Conservation (phyloP, 2,797 vertebrate genomes). For the Cynopterus sphinx region DNA sequence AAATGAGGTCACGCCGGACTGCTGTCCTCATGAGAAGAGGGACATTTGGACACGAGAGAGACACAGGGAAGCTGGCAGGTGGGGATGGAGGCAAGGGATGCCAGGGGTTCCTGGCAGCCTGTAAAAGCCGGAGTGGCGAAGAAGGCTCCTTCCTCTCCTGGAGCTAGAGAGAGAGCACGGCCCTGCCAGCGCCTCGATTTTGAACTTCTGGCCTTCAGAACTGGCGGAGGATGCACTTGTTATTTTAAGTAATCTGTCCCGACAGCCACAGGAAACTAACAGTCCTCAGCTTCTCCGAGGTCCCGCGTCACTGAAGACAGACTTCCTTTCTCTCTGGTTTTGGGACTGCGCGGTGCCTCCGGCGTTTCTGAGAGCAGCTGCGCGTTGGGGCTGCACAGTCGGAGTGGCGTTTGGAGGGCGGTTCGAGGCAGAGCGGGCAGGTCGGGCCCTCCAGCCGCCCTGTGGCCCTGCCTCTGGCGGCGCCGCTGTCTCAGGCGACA, state of each 20-base stretch:
- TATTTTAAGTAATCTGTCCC: not conserved
- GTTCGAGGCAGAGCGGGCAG: not conserved
- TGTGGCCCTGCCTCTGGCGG: not conserved
- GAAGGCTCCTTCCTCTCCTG: not conserved
- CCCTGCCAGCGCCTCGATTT: accelerated
- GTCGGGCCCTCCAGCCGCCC: accelerated
- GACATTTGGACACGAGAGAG: not conserved
- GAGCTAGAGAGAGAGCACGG: not conserved
- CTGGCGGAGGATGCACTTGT: not conserved
- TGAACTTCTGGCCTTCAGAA: too few relatives aligned
- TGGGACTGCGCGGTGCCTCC: not conserved
- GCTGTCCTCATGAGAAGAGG: not conserved
- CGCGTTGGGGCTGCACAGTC: accelerated
- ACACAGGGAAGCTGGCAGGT: not conserved
- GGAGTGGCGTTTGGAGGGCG: not conserved
- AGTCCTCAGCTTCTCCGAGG: not conserved
- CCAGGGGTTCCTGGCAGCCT: not conserved
- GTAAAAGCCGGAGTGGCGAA: not conserved
- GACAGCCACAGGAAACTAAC: not conserved
- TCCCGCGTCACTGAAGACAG: not conserved
- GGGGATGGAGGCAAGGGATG: not conserved
- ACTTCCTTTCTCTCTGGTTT: not conserved
- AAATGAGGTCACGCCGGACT: not conserved
- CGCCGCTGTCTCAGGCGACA: not conserved
- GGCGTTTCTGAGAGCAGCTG: not conserved